Conservation (phyloP, 2,797 vertebrate species). For the Molossus molossus region DNA sequence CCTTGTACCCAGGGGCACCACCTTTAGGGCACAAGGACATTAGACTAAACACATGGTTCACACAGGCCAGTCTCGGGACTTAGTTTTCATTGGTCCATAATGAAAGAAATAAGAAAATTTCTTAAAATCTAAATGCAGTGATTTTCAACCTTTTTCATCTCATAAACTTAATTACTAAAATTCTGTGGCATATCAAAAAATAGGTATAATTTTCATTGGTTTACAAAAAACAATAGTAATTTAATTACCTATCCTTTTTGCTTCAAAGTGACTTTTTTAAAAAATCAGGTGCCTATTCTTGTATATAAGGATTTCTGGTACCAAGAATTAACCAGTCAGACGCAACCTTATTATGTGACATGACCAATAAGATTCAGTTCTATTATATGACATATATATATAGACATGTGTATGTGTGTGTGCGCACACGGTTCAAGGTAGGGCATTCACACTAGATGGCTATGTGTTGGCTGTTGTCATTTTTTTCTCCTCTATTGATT, state of each 20-base stretch:
- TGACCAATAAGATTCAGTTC: not conserved
- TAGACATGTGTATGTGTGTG: too few relatives aligned
- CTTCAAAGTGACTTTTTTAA: not conserved
- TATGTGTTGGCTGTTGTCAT: not conserved
- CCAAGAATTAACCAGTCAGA: not conserved
- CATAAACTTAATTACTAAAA: not conserved
- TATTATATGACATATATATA: not conserved
- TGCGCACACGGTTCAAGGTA: too few relatives aligned
- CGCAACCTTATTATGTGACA: not conserved
- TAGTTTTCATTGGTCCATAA: not conserved
- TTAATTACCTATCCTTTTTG: not conserved
- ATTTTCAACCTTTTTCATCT: not conserved
- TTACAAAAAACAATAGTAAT: not conserved
- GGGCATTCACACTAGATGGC: not conserved
- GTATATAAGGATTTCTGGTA: not conserved
- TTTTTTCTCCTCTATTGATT: too few relatives aligned
- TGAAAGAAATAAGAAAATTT: constrained; percentile 26
- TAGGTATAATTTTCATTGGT: not conserved
- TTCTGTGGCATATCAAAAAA: not conserved
- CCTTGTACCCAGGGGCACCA: fast-evolving
- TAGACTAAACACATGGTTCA: not conserved
- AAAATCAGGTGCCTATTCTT: not conserved
- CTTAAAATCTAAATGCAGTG: not conserved
- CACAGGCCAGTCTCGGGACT: not conserved
- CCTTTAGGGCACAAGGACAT: not conserved